Percentiles rank a stretch among this genome's conserved stretches.
Evolutionary conservation across 1,140 invertebrate genomes (phyloP).

Genomic region (Chrysopa pallens): DNA sequence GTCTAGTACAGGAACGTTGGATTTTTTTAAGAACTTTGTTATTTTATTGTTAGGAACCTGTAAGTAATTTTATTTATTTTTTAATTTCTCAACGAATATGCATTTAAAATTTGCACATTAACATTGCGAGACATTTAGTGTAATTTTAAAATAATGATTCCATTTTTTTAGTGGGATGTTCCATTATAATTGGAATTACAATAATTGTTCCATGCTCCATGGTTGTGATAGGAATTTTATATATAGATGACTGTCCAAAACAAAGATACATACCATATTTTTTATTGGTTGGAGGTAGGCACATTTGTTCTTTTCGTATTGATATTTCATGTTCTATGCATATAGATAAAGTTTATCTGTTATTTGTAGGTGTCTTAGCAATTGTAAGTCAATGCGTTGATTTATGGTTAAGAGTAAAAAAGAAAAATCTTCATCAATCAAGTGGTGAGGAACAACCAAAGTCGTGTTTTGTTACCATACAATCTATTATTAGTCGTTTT

Average conservation of each 20-base stretch:
- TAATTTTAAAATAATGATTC: slow-evolving; percentile 6
- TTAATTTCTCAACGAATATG: not conserved
- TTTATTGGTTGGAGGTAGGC: slow-evolving; percentile 41
- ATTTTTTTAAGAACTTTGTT: slow-evolving; percentile 41
- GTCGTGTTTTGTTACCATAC: too few species aligned
- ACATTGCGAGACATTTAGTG: slow-evolving; percentile 3
- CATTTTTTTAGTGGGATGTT: slow-evolving; percentile 42
- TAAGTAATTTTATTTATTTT: slow-evolving; percentile 19
- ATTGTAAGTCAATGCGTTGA: slow-evolving; percentile 39
- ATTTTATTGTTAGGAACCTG: slow-evolving; percentile 41
- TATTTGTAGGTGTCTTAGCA: slow-evolving; percentile 35
- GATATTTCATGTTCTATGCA: not conserved
- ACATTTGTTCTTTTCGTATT: slow-evolving; percentile 2
- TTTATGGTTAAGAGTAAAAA: slow-evolving; percentile 29
- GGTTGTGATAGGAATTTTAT: slow-evolving; percentile 43
- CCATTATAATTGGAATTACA: slow-evolving; percentile 37
- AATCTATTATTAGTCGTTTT: slow-evolving; percentile 43
- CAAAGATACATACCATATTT: slow-evolving; percentile 51
- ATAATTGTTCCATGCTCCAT: slow-evolving; percentile 44
- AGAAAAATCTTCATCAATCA: slow-evolving; percentile 30
- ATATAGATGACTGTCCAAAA: slow-evolving; percentile 43
- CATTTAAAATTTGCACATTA: not conserved
- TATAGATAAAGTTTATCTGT: too few species aligned
- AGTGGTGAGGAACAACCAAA: slow-evolving; percentile 31
- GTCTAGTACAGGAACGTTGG: slow-evolving; percentile 35